Evolutionary conservation across 2,888 invertebrate species (phyloP).

Genomic region (Desoria tigrina): DNA sequence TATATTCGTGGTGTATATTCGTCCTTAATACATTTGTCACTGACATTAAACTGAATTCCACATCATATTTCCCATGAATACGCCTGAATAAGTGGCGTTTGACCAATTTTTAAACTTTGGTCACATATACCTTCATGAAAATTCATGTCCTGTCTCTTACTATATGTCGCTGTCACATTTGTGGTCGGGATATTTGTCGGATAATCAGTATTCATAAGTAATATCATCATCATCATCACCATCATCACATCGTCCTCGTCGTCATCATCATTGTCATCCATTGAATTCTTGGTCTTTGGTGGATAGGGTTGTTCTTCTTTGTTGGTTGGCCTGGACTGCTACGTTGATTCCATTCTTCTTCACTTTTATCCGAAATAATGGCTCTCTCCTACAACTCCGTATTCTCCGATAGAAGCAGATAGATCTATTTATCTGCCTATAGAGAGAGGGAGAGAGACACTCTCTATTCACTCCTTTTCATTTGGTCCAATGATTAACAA

Average conservation of each 20-base stretch:
- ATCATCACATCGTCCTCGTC: neutral
- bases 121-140: too few species aligned
- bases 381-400: neutral
- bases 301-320: neutral
- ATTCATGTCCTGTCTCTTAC: too few species aligned
- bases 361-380: conserved; percentile 11
- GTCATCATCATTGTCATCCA: conserved; percentile 7
- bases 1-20: too few species aligned
- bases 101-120: too few species aligned
- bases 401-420: too few species aligned
- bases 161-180: too few species aligned
- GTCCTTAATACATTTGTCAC: too few species aligned
- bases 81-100: too few species aligned
- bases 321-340: neutral
- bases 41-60: too few species aligned
- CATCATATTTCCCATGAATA: too few species aligned
- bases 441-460: conserved; percentile 1
- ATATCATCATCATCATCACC: conserved; percentile 8
- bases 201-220: neutral
- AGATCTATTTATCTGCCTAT: too few species aligned
- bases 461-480: conserved; percentile 35
- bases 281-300: neutral
- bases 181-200: too few species aligned
- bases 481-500: conserved; percentile 54
- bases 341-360: conserved; percentile 11